phyloP scores from a whole-genome alignment of 2,888 invertebrate species.

The Dryomyza anilis region DNA sequence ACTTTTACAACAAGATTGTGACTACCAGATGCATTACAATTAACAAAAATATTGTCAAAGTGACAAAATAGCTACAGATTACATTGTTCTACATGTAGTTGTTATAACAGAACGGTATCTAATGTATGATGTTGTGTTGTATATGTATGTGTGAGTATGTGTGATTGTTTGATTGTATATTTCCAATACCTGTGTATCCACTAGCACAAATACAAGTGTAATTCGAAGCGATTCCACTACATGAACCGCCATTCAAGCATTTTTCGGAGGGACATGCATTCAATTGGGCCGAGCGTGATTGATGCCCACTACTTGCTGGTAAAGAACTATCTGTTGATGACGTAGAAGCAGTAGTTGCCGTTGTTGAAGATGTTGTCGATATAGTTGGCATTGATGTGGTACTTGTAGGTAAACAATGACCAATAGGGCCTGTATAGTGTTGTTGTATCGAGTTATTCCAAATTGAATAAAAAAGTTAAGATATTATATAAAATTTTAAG shows the following conservation, averaged over 20 bases:
- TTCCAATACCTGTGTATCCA: conserved; percentile 68
- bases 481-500: too few relatives aligned
- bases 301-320: conserved; percentile 28
- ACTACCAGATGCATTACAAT: neutral
- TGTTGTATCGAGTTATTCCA: neutral
- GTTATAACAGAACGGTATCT: too few relatives aligned
- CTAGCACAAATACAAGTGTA: conserved; percentile 75
- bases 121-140: neutral
- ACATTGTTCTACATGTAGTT: too few relatives aligned
- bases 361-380: conserved; percentile 37
- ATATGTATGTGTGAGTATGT: neutral
- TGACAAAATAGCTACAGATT: neutral
- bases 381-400: conserved; percentile 37
- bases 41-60: neutral
- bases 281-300: conserved; percentile 56
- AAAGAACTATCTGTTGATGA: conserved; percentile 13
- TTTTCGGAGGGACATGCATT: conserved; percentile 61
- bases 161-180: neutral
- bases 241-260: conserved; percentile 77
- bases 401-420: conserved; percentile 57
- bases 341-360: conserved; percentile 10
- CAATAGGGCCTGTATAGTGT: conserved; percentile 56
- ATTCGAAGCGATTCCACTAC: conserved; percentile 68
- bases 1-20: neutral
- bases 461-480: too few relatives aligned